phyloP scores from a whole-genome alignment of 2,113 vertebrate genomes.

The Pholis gunnellus region DNA sequence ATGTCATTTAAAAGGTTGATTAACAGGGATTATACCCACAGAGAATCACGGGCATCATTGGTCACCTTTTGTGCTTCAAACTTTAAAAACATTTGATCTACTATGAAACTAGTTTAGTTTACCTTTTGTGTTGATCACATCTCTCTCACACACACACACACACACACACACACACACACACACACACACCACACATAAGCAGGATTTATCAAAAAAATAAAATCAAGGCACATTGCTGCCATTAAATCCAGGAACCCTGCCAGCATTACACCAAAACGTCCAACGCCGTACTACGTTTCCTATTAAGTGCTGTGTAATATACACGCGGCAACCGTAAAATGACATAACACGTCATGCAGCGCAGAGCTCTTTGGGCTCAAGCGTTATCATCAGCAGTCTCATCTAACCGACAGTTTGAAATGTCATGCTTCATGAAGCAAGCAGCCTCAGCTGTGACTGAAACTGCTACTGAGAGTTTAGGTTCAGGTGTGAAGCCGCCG shows the following conservation, averaged over 20 bases:
- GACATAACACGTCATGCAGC: neutral
- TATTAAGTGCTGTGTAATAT: neutral
- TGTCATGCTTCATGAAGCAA: conserved; percentile 39
- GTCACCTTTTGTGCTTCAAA: neutral
- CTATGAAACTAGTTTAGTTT: neutral
- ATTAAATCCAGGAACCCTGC: neutral
- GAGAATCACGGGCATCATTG: neutral
- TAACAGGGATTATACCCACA: neutral
- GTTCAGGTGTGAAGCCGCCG: conserved; percentile 31
- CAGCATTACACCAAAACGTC: neutral
- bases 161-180: neutral
- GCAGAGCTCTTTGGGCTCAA: neutral
- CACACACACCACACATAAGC: neutral
- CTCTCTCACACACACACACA: neutral
- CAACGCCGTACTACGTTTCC: neutral
- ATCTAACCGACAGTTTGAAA: neutral
- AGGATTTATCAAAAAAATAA: neutral
- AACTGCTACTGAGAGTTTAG: conserved; percentile 65
- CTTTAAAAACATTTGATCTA: neutral
- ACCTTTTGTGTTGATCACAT: neutral
- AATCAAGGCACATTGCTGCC: neutral
- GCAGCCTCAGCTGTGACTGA: conserved; percentile 38
- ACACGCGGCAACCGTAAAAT: neutral
- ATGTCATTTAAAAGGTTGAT: neutral
- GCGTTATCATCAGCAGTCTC: neutral